Evolutionary conservation across 2,113 vertebrate species (phyloP).

Genomic region (Melanotaenia duboulayi): DNA sequence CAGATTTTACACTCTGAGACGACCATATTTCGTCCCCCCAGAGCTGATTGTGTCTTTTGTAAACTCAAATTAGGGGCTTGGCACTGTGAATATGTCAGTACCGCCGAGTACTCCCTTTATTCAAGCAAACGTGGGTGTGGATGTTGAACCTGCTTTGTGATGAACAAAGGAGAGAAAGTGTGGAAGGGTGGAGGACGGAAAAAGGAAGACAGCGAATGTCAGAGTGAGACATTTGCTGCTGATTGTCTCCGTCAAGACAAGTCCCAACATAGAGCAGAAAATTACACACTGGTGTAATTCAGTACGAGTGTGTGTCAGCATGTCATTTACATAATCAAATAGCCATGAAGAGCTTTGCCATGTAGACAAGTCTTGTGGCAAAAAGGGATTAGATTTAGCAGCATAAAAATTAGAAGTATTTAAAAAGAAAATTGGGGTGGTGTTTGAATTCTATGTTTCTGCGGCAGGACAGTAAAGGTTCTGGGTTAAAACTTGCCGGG

Average conservation of each 20-base stretch:
- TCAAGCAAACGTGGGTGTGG: conserved; percentile 52
- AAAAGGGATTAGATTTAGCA: conserved; percentile 4
- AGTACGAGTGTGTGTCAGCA: not conserved
- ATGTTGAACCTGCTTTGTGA: conserved; percentile 42
- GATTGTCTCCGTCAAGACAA: conserved; percentile 50
- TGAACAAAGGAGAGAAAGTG: conserved; percentile 46
- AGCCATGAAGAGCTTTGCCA: conserved; percentile 6
- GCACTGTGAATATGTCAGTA: conserved; percentile 26
- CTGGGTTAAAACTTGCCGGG: too few species aligned
- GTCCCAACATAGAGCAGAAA: conserved; percentile 45
- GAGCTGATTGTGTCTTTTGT: conserved; percentile 17
- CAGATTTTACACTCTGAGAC: not conserved
- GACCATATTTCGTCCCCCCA: not conserved
- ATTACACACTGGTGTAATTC: conserved; percentile 20
- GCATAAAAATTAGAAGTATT: not conserved
- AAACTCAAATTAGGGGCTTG: conserved; percentile 10
- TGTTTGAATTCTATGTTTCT: not conserved
- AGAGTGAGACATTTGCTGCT: conserved; percentile 20
- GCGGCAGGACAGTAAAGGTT: not conserved
- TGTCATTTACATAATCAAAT: conserved; percentile 14
- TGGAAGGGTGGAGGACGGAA: conserved; percentile 4
- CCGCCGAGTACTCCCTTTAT: conserved; percentile 28
- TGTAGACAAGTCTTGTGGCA: not conserved
- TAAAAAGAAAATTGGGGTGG: not conserved
- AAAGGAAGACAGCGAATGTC: conserved; percentile 16